Base-by-base conservation (phyloP, 2,888 invertebrate genomes). In the Acanthopleura granulata region DNA sequence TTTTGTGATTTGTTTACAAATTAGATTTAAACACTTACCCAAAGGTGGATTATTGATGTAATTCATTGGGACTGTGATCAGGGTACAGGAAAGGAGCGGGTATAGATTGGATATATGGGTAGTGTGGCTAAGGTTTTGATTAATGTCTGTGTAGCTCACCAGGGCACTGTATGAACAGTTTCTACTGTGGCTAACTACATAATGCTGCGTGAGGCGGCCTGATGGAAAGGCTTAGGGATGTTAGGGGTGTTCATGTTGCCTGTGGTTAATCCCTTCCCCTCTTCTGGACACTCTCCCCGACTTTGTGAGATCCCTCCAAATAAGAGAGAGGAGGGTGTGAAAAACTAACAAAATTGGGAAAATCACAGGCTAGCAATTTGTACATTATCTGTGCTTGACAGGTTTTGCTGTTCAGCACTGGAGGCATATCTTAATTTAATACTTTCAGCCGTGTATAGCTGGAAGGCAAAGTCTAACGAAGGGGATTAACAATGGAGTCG, bases 341-440 rank as follows among this genome's bases (percentile, higher is more conserved):
- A 66, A 22, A 66, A 66, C 66, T 27, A 66, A 27, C 66, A 27
- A 66, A 66, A 66, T 66, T 66, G 66, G 66, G 16, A 22, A 66
- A 66, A 27, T 66, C 66, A 66, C 66, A 27, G 66, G 15, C 66
- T 57, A n/a, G 57, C 57, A 57, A 57, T 57, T 66, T 66, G 1
- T 22, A 27, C 25, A 66, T 66, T 66, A 27, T 66, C 66, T 66
- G 66, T 22, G 66, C 15, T 22, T 22, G 29, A 22, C 66, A 66
- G 66, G 29, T 66, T 40, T 66, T 66, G 66, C 66, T 66, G 25
- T 66, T 66, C 27, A 25, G 22, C 18, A 57, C 18, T n/a, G 57
- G 57, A 18, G 22, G 57, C 57, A 57, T 57, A 57, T 57, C 57
- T 57, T 57, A 57, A 57, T 57, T 57, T 57, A 57, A 57, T 57